Base-by-base conservation (phyloP, 2,888 invertebrate species). In the Papilio elwesi region DNA sequence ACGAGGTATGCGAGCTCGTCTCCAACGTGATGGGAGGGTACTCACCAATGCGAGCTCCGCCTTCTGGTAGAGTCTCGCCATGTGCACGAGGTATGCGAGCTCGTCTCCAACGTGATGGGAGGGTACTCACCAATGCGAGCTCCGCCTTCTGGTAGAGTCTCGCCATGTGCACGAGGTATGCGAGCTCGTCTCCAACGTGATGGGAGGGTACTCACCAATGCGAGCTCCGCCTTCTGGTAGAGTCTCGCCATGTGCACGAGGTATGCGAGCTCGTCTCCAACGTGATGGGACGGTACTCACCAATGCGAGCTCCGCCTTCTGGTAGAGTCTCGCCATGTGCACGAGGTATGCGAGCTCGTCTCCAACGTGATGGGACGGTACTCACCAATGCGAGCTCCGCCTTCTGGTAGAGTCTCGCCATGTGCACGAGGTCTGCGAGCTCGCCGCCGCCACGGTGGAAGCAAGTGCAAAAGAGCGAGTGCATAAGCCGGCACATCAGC, bases 391-490 rank as follows among this genome's bases (percentile, higher is more conserved):
- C n/a, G n/a, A n/a, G n/a, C n/a, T n/a, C n/a, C n/a, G n/a, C 4
- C 78, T 94, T 92, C 87, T 97, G 96, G 87, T 96, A 96, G 72
- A 95, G 94, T 11, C 92, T 85, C 0, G 96, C 94, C 88, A 96
- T 94, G 62, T 89, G n/a, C n/a, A n/a, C n/a, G n/a, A n/a, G 95
- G 73, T 94, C 93, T 66, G 91, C 86, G 83, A 96, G 94, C 78
- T 94, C 94, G 70, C 90, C 91, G 47, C 95, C 94, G 87, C 92
- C 93, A 73, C 88, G 93, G 87, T 96, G 96, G 91, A 96, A 96
- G 87, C 96, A 97, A 68, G 95, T 93, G 84, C 96, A 97, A 90
- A 96, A 96, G 79, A 96, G 88, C 74, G 95, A 92, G 85, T 96
- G 96, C 86, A 96, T 94, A 81, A 96, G 90, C n/a, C 95, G 94